Evolutionary conservation across 2,113 vertebrate genomes (phyloP), one percentile per base, ranked within the genome.

Genomic region (Alaudala cheleensis): DNA sequence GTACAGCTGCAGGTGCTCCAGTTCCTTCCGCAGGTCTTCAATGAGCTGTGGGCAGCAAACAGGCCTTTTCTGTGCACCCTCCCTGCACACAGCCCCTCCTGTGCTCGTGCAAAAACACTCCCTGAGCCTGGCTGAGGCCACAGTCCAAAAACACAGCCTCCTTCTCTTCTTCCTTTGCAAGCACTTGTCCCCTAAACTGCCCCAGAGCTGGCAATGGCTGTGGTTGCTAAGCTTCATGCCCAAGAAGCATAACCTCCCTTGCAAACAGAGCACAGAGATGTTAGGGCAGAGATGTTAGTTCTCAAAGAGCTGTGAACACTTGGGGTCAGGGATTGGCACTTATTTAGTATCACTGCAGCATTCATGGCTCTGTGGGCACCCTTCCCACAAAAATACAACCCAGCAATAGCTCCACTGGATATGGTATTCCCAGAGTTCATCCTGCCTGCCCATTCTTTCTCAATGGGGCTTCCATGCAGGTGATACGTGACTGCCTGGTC

Each of bases 1-100:
- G 95, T 98, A 99, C 50, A 99, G 96, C 97, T 99, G 99, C 93
- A 99, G 90, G 93, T 99, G 98, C 91, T 99, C 99, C 95, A 99
- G 97, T 51, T 99, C 99, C 96, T 99, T 98, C 47, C 99, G 97
- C 86, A 99, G 88, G 95, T 99, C 99, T 80, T 99, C 99, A 7
- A 99, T 99, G 84, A 99, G 98, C 99, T 99, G 96, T 4, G 92
- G 95, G 90, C 47, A 78, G 37, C 60, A 97, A 83, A 62, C 12
- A 85, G 71, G 26, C 49, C 47, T 20, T 22, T 60, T 50, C 8
- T 69, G 54, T 78, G 62, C 54, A 88, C 57, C 61, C 49, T 50
- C 67, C 58, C 44, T 9, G 9, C 54, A 29, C 47, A 73, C 53
- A 82, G 50, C 50, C 34, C 37, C 24, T 78, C 60, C 53, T 54